Base-by-base conservation (phyloP, 2,797 vertebrate species). In the Gymnoscopelus microlampas region DNA sequence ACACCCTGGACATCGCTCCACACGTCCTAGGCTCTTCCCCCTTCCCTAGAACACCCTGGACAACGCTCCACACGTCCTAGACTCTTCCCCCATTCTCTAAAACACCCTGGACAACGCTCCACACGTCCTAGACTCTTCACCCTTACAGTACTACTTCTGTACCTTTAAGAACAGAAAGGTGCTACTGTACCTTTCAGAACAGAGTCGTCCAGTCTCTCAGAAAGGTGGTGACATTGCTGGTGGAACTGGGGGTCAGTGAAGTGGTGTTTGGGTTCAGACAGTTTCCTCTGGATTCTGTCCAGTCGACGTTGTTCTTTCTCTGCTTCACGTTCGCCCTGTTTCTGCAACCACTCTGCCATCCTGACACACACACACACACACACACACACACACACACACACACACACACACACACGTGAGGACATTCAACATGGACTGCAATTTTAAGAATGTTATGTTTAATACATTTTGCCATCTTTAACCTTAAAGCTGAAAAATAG, bases 341-440 rank as follows among this genome's bases (percentile, higher is more conserved):
- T 95, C 84, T 96, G 96, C 71, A 97, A 93, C 98, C 97, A 99
- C 39, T 98, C 98, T 0, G 96, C 97, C 98, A 99, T 99, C 68
- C 98, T 99, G 77, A 53, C 26, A 1, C 19, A 19, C 19, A 19
- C 19, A 19, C 19, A 53, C 1, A 44, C 50, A 50, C 68, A 19
- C 73, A 72, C 60, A 5, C 1, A 44, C 3, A 47, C 19, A 74
- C 32, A 53, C 26, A 1, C 19, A 19, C 19, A 19, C 19, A 19
- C 19, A 53, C 1, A 44, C 50, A 50, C 68, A 19, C 73, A 72
- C 60, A 5, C 1, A 44, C 9, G 26, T 44, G 35, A 39, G 35
- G 35, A 39, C 35, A 39, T 39, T 2, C 35, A 39, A 39, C 7
- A 6, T 39, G 35, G 35, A 7, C 35, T 29, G 29, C 29, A 3